Evolutionary conservation across 2,797 vertebrate species (phyloP).

Genomic region (Merluccius polli): DNA sequence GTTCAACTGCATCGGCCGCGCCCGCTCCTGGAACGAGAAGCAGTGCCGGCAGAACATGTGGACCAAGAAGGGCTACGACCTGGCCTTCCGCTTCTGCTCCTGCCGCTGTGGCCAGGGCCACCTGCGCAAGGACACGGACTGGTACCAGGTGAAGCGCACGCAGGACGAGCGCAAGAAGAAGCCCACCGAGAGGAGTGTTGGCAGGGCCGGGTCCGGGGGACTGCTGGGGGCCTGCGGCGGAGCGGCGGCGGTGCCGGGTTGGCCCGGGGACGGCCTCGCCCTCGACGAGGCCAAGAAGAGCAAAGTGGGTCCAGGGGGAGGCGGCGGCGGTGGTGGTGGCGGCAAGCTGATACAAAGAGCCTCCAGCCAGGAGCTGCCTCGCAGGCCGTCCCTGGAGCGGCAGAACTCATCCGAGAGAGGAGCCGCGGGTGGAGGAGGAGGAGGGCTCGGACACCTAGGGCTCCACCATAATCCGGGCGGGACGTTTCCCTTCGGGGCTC

Average conservation of each 20-base stretch:
- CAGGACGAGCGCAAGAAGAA: constrained; percentile 96
- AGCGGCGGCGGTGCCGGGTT: background rate
- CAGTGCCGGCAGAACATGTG: constrained; percentile 99
- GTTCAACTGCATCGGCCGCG: constrained; percentile 97
- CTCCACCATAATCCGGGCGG: constrained; percentile 35
- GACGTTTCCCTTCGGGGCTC: constrained; percentile 60
- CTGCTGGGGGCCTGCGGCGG: background rate
- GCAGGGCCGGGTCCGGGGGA: constrained; percentile 61
- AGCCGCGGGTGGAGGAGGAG: constrained; percentile 29
- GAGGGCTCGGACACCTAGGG: background rate
- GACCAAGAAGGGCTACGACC: constrained; percentile 98
- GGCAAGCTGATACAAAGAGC: constrained; percentile 79
- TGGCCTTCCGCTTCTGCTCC: constrained; percentile 97
- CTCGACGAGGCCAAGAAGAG: constrained; percentile 87
- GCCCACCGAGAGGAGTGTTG: constrained; percentile 77
- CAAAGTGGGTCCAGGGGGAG: constrained; percentile 52
- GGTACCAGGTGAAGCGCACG: constrained; percentile 95
- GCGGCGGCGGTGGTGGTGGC: constrained; percentile 49
- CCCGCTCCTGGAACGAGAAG: constrained; percentile 98
- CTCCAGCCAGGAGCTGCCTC: constrained; percentile 84
- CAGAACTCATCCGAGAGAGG: constrained; percentile 92
- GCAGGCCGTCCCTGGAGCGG: constrained; percentile 87
- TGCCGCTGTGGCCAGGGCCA: constrained; percentile 97
- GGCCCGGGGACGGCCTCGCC: constrained; percentile 61
- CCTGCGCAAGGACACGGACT: constrained; percentile 97